Evolutionary conservation across 2,888 invertebrate species (phyloP).

Genomic region (Dynastes hyllus): DNA sequence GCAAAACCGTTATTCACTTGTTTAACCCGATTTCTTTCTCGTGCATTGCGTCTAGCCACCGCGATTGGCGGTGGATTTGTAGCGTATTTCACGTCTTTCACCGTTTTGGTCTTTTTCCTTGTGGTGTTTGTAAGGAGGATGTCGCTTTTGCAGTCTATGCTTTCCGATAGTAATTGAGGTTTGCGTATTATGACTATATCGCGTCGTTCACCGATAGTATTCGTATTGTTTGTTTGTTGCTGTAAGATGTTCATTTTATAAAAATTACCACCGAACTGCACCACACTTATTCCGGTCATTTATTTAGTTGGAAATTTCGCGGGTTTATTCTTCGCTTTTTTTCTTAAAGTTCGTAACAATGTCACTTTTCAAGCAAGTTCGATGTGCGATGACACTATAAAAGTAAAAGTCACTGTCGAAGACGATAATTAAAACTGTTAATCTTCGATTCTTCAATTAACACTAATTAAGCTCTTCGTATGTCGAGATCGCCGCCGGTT

Average conservation of each 20-base stretch:
- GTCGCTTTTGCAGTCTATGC: constrained; percentile 57
- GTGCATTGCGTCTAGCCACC: constrained; percentile 91
- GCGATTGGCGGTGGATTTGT: constrained; percentile 82
- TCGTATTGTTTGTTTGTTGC: constrained; percentile 73
- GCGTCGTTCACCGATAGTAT: constrained; percentile 63
- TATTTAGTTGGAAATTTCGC: constrained; percentile 55
- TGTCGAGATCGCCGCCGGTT: constrained; percentile 24
- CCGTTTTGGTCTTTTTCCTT: constrained; percentile 60
- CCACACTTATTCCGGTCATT: constrained; percentile 76
- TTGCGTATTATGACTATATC: constrained; percentile 50
- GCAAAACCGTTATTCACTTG: constrained; percentile 95
- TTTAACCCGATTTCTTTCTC: constrained; percentile 93
- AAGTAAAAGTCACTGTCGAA: constrained; percentile 45
- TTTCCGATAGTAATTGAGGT: constrained; percentile 63
- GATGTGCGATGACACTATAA: constrained; percentile 41
- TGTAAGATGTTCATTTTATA: constrained; percentile 79
- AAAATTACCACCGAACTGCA: constrained; percentile 76
- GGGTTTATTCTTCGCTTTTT: constrained; percentile 7
- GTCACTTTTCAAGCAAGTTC: constrained; percentile 28
- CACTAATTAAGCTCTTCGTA: constrained; percentile 43
- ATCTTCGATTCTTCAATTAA: constrained; percentile 49
- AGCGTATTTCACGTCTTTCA: constrained; percentile 59
- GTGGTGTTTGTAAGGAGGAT: constrained; percentile 66
- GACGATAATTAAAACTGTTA: constrained; percentile 43
- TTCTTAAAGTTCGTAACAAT: not conserved